Base-by-base conservation (phyloP, 2,888 invertebrate species). In the Melieria picta region DNA sequence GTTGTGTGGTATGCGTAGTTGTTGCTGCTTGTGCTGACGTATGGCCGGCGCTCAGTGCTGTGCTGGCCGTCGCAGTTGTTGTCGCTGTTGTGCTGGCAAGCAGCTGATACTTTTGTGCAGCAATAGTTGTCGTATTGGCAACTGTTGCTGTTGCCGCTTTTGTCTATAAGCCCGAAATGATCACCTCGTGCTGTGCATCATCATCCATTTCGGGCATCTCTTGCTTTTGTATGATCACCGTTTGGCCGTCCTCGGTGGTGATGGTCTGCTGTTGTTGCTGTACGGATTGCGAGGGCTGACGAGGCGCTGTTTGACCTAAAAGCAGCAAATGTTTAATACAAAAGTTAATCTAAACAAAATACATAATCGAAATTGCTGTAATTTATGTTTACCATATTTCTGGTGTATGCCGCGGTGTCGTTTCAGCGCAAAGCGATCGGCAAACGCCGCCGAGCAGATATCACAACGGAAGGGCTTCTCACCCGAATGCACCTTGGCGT, bases 391-490 rank as follows among this genome's bases (percentile, higher is more conserved):
- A 86, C 93, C 94, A 83, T 95, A 95, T 88, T 95, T 95, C 80
- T 95, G 94, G 85, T 95, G 95, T 79, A 95, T 95, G 78, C 93
- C 93, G 77, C 94, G 90, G 84, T 95, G 95, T 74, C 95, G 89
- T 82, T 95, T 95, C 73, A 95, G 88, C 42, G 95, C 95, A 84
- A 95, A 95, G 76, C 95, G 90, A 86, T 95, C 95, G 45, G 94
- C 94, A 84, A 95, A 95, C 67, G 94, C 94, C 58, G 95, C 95
- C 75, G 94, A 92, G 82, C 94, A 94, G 74, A 93, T 93, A 86
- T 94, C 93, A 86, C 94, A 94, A 81, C 93, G 93, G 85, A 93
- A 93, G 0, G 94, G 94, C 80, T 93, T 93, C 86, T 93, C 93
- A 4, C 93, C 93, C 1, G 93, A 93, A 86, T 93, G 93, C 72